Percentiles rank a stretch among this genome's conserved stretches.
Evolutionary conservation across 2,797 vertebrate species (phyloP).

Genomic region (Sarcophilus harrisii): DNA sequence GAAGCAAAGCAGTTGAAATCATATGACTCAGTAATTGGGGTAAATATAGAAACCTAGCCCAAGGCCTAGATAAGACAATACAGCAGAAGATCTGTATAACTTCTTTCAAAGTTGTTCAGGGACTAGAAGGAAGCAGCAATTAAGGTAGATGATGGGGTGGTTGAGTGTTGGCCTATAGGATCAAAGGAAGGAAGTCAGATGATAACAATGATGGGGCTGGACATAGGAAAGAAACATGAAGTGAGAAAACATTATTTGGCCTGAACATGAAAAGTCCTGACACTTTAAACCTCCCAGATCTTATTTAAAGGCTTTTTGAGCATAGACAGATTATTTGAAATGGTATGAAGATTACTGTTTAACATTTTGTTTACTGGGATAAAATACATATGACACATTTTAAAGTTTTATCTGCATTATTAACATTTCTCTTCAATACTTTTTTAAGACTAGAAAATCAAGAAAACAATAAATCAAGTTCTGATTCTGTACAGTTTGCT

Average conservation of each 20-base stretch:
- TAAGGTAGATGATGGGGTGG: background rate
- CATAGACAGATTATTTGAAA: background rate
- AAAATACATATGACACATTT: background rate
- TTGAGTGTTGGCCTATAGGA: background rate
- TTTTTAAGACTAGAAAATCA: background rate
- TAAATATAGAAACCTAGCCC: background rate
- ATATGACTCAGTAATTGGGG: background rate
- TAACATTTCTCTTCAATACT: background rate
- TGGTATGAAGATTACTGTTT: background rate
- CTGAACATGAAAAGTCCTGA: background rate
- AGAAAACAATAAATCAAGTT: background rate
- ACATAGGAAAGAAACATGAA: background rate
- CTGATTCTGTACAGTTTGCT: background rate
- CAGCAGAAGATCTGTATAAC: background rate
- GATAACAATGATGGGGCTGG: background rate
- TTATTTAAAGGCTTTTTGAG: background rate
- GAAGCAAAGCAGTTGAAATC: background rate
- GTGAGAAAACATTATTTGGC: background rate
- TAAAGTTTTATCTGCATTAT: background rate
- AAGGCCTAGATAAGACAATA: background rate
- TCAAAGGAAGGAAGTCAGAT: background rate
- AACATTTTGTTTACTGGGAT: background rate
- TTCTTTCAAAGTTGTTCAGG: background rate
- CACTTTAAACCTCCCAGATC: background rate
- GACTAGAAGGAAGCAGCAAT: background rate